Conservation (phyloP, 2,113 vertebrate genomes). For the Psophia crepitans region DNA sequence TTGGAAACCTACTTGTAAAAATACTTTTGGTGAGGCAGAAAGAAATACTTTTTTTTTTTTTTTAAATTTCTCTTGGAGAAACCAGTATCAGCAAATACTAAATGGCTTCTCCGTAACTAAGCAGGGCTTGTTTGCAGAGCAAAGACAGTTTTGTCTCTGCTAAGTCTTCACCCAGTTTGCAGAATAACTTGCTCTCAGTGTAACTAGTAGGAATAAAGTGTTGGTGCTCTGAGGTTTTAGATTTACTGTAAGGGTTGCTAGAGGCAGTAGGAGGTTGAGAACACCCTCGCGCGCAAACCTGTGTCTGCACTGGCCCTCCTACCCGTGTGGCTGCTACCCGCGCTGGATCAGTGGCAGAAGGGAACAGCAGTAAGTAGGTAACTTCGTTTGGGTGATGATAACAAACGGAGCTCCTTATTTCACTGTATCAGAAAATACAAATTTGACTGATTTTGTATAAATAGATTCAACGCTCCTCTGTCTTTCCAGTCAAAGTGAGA, state of each 20-base stretch:
- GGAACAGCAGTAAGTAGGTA: not conserved
- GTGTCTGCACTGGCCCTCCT: not conserved
- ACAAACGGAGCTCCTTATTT: not conserved
- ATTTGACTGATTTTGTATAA: not conserved
- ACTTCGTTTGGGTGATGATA: not conserved
- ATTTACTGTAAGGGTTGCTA: not conserved
- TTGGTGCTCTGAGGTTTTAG: not conserved
- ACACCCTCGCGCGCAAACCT: not conserved
- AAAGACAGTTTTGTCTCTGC: not conserved
- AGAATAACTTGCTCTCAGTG: not conserved
- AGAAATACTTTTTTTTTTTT: not conserved
- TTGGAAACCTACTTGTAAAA: not conserved
- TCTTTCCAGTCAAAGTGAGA: not conserved
- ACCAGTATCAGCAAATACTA: not conserved
- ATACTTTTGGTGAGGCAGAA: not conserved
- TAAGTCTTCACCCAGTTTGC: not conserved
- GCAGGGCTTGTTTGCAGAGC: not conserved
- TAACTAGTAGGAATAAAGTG: not conserved
- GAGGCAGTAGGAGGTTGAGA: not conserved
- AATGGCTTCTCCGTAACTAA: not conserved
- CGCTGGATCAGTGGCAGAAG: not conserved
- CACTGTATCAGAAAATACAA: not conserved
- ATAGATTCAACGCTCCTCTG: not conserved
- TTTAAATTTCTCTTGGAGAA: not conserved
- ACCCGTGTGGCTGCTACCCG: accelerated